Conservation (phyloP, 2,797 vertebrate species). For the Malurus leucopterus region DNA sequence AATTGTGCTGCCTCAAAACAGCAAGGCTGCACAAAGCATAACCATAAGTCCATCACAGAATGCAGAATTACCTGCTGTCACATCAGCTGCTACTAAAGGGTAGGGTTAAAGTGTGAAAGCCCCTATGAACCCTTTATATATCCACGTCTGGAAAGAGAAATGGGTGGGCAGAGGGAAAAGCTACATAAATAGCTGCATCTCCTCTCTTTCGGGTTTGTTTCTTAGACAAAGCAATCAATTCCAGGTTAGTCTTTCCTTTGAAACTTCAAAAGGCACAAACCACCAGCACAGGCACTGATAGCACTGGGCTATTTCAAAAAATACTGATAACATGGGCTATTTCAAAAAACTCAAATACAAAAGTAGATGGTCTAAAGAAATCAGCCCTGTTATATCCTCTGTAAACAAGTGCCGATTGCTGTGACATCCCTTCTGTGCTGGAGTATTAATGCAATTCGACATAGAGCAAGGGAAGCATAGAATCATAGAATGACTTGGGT, state of each 20-base stretch:
- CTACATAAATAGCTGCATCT: background rate
- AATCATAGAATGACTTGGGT: background rate
- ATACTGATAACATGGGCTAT: background rate
- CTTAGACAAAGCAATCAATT: background rate
- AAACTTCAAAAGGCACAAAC: background rate
- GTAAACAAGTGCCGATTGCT: background rate
- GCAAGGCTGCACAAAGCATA: background rate
- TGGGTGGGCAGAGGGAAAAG: background rate
- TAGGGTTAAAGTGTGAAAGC: constrained; percentile 30
- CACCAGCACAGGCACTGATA: background rate
- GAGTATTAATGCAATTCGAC: background rate
- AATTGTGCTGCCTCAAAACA: background rate
- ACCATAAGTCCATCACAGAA: background rate
- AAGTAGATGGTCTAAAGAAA: background rate
- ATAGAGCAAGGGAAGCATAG: background rate
- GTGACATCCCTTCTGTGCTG: background rate
- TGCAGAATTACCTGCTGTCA: constrained; percentile 27
- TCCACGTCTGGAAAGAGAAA: background rate
- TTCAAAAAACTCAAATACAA: background rate
- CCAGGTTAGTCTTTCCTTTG: background rate
- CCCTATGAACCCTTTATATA: background rate
- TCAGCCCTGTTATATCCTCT: background rate
- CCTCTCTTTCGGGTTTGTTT: background rate
- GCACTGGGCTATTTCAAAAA: no score
- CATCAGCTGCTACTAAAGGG: background rate